A percentile compares a stretch with the other conserved stretches of the same genome.
Conservation (phyloP, 2,797 vertebrate genomes). For the Steatocranus sp. region DNA sequence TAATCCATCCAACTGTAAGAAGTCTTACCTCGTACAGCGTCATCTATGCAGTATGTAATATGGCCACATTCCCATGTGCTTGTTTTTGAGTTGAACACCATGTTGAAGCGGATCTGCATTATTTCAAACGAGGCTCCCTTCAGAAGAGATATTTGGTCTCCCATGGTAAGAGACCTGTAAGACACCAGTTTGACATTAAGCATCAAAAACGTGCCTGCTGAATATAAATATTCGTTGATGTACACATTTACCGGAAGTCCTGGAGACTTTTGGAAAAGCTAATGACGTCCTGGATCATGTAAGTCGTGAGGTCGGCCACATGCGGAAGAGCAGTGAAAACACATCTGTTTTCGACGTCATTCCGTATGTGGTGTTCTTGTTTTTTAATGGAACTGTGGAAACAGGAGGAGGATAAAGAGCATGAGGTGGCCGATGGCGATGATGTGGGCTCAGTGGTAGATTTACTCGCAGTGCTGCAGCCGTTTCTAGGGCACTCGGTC, state of each 20-base stretch:
- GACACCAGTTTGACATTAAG: background rate
- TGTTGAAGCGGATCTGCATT: conserved; percentile 73
- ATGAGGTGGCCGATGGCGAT: background rate
- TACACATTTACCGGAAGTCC: conserved; percentile 61
- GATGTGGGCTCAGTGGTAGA: background rate
- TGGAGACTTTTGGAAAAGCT: conserved; percentile 66
- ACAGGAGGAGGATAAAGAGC: background rate
- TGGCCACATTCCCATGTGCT: conserved; percentile 70
- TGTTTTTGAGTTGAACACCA: conserved; percentile 63
- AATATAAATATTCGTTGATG: background rate
- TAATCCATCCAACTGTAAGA: background rate
- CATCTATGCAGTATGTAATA: conserved; percentile 66
- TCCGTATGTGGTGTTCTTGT: background rate
- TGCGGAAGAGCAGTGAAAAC: conserved; percentile 70
- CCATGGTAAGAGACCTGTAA: conserved; percentile 60
- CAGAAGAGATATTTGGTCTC: conserved; percentile 71
- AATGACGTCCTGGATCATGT: conserved; percentile 75
- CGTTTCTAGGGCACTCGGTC: background rate
- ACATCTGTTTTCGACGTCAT: background rate
- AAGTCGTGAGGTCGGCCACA: conserved; percentile 66
- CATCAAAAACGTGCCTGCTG: no score
- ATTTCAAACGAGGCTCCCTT: conserved; percentile 74
- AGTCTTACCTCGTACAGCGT: conserved; percentile 62
- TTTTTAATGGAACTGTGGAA: background rate
- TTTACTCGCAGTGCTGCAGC: background rate